Conservation (phyloP, 2,113 vertebrate species). For the Gila orcuttii region DNA sequence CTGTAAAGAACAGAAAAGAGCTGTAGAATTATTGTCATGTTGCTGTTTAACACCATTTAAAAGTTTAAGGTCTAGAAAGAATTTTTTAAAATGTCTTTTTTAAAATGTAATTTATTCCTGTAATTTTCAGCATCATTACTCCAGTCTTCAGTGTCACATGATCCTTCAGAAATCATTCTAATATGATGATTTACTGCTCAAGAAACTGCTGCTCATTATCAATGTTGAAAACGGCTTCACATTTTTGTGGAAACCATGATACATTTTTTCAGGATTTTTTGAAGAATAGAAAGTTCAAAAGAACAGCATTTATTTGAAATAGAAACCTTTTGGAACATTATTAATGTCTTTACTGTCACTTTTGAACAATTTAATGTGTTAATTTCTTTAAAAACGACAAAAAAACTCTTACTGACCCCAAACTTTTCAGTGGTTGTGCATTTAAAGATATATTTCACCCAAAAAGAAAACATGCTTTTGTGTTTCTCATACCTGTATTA, state of each 20-base stretch:
- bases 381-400: no score
- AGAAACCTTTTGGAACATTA: not conserved
- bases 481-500: no score
- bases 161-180: not conserved
- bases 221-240: no score
- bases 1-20: not conserved
- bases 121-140: not conserved
- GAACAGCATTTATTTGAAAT: not conserved
- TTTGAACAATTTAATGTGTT: not conserved
- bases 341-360: not conserved
- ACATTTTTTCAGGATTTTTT: no score
- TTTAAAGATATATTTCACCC: not conserved
- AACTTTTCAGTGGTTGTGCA: no score
- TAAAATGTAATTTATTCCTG: not conserved
- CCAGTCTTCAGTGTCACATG: not conserved
- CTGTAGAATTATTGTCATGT: no score
- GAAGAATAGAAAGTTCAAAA: not conserved
- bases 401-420: no score
- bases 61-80: not conserved
- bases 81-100: not conserved
- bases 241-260: no score
- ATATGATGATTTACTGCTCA: conserved; percentile 31
- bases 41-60: not conserved
- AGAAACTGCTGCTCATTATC: not conserved
- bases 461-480: not conserved